phyloP scores from a whole-genome alignment of 2,113 vertebrate species.

The Xiphophorus maculatus region DNA sequence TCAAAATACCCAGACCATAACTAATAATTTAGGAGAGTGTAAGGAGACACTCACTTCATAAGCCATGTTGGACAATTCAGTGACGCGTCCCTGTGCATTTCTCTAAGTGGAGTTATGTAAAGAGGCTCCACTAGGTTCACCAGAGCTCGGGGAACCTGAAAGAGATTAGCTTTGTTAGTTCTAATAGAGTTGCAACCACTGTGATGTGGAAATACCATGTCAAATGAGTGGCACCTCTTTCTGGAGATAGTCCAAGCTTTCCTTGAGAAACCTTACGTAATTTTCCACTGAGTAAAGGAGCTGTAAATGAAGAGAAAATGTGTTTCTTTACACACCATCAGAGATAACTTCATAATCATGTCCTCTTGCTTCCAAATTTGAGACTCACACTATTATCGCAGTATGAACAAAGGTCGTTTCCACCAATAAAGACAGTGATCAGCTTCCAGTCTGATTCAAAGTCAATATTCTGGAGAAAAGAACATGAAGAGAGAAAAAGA shows the following conservation, averaged over 20 bases:
- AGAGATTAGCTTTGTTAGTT: constrained; percentile 14
- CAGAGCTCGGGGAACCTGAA: constrained; percentile 87
- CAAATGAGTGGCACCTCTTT: constrained; percentile 74
- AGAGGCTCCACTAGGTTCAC: constrained; percentile 88
- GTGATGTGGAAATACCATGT: background rate
- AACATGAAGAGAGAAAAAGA: background rate
- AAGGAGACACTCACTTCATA: constrained; percentile 65
- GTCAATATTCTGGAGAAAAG: constrained; percentile 82
- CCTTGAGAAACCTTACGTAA: constrained; percentile 76
- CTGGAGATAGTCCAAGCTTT: constrained; percentile 87
- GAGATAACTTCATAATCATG: background rate
- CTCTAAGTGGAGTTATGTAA: constrained; percentile 77
- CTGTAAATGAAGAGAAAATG: constrained; percentile 65
- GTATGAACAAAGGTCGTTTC: constrained; percentile 86
- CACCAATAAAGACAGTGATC: constrained; percentile 87
- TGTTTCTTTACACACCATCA: background rate
- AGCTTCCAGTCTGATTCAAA: constrained; percentile 90
- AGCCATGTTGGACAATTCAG: constrained; percentile 82
- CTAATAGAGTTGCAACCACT: background rate
- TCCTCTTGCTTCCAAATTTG: background rate
- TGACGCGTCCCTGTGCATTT: constrained; percentile 75
- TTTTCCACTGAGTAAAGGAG: constrained; percentile 80
- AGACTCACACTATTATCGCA: constrained; percentile 86
- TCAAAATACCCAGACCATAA: background rate
- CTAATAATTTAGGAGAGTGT: background rate